Evolutionary conservation across 2,797 vertebrate genomes (phyloP).

Genomic region (Pangasius djambal): DNA sequence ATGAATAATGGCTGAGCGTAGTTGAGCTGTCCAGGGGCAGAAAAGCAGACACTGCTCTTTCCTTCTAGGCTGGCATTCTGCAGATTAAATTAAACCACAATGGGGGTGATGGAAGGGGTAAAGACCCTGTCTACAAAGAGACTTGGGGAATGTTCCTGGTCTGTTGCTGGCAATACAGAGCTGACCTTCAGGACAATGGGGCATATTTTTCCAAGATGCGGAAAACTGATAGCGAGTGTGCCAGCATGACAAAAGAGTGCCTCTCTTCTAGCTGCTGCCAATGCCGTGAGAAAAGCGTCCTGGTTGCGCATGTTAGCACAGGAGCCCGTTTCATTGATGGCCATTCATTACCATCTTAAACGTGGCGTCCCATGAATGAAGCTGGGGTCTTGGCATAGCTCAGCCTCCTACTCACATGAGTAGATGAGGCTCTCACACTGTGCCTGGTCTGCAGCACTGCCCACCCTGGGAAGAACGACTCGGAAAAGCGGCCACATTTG

Average conservation of each 20-base stretch:
- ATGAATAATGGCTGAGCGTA: not conserved
- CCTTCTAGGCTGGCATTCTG: slow-evolving; percentile 1
- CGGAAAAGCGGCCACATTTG: slow-evolving; percentile 71
- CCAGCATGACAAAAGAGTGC: slow-evolving; percentile 72
- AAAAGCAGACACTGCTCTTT: not conserved
- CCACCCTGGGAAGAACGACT: slow-evolving; percentile 40
- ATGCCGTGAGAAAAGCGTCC: slow-evolving; percentile 85
- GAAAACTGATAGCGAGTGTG: slow-evolving; percentile 74
- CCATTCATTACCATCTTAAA: slow-evolving; percentile 92
- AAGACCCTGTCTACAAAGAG: slow-evolving; percentile 25
- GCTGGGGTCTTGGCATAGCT: slow-evolving; percentile 84
- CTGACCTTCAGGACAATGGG: slow-evolving; percentile 79
- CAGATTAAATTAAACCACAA: slow-evolving; percentile 31
- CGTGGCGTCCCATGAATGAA: slow-evolving; percentile 87
- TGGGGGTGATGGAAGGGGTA: slow-evolving; percentile 17
- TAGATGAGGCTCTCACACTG: slow-evolving; percentile 66
- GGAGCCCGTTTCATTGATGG: slow-evolving; percentile 88
- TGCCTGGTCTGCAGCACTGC: slow-evolving; percentile 22
- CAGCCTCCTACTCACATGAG: slow-evolving; percentile 82
- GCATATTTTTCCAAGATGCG: slow-evolving; percentile 75
- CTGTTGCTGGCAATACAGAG: slow-evolving; percentile 70
- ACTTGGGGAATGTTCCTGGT: slow-evolving; percentile 67
- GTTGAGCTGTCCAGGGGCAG: not conserved
- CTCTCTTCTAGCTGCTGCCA: slow-evolving; percentile 73
- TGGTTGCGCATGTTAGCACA: slow-evolving; percentile 83